phyloP scores from a whole-genome alignment of 2,797 vertebrate genomes.

The Argentina silus region DNA sequence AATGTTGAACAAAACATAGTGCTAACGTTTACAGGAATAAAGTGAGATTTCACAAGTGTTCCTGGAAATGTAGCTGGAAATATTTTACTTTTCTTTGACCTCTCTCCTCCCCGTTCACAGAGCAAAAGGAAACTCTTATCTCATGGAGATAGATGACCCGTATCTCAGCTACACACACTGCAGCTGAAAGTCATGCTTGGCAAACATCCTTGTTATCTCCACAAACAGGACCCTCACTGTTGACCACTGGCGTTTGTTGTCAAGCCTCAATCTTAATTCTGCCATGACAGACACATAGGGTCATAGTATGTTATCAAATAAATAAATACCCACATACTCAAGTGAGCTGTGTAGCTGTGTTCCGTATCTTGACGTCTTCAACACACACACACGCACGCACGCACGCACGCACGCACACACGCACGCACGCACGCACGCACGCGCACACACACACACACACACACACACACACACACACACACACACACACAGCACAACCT shows the following conservation, averaged over 20 bases:
- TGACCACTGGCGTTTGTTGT: conserved; percentile 35
- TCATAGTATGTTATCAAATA: conserved; percentile 13
- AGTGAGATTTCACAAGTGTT: conserved; percentile 44
- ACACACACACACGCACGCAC: not conserved
- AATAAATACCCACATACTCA: conserved; percentile 6
- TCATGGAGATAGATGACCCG: conserved; percentile 48
- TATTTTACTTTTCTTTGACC: conserved; percentile 36
- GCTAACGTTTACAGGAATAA: not conserved
- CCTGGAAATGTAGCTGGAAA: conserved; percentile 41
- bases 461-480: not conserved
- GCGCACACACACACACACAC: not conserved
- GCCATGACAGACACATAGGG: conserved; percentile 11
- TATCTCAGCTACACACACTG: conserved; percentile 57
- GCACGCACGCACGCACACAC: not conserved
- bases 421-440: not conserved
- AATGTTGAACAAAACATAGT: not conserved
- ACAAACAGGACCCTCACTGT: conserved; percentile 52
- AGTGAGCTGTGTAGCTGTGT: not conserved
- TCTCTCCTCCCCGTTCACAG: conserved; percentile 50
- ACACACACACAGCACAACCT: not conserved
- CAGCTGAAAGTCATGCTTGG: conserved; percentile 61
- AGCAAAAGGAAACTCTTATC: conserved; percentile 52
- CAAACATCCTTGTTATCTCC: conserved; percentile 68
- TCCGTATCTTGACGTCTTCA: not conserved
- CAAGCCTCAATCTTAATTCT: conserved; percentile 37